These are phyloP conservation scores for Premnoplex brunnescens DNA, from an alignment of 2,797 vertebrate genomes.

Conservation along the genomic window DNA sequence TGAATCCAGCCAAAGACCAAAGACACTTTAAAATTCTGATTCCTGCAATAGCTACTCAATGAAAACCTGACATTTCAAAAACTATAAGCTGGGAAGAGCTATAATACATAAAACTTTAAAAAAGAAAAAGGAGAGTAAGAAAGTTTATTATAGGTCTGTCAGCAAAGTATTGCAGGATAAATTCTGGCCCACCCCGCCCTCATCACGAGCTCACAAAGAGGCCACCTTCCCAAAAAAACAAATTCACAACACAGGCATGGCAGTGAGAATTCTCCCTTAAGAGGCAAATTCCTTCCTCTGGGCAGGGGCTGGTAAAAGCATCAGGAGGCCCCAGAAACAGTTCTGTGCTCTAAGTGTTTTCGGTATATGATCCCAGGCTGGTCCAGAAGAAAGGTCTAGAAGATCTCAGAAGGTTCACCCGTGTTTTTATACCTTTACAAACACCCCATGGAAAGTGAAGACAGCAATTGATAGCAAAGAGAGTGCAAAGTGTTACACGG, in stretches of 20 bases:
- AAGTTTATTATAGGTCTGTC: not conserved
- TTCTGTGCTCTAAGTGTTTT: not conserved
- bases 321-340: not conserved
- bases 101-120: not conserved
- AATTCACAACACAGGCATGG: not conserved
- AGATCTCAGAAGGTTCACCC: not conserved
- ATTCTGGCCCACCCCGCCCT: not conserved
- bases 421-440: not conserved
- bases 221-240: not conserved
- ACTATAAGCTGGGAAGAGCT: not conserved
- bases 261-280: not conserved
- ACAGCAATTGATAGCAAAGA: not conserved
- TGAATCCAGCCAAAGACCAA: not conserved
- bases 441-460: not conserved
- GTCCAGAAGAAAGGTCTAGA: not conserved
- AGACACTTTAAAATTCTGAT: not conserved
- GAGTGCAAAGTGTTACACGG: accelerated
- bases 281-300: not conserved
- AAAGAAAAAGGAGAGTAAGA: accelerated
- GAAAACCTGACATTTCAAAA: not conserved
- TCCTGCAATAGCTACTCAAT: not conserved
- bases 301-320: not conserved
- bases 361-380: not conserved
- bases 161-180: not conserved
- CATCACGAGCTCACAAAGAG: not conserved